Evolutionary conservation across 1,140 invertebrate genomes (phyloP), one percentile per base, ranked within the genome.

Genomic region (Penaeus japonicus): DNA sequence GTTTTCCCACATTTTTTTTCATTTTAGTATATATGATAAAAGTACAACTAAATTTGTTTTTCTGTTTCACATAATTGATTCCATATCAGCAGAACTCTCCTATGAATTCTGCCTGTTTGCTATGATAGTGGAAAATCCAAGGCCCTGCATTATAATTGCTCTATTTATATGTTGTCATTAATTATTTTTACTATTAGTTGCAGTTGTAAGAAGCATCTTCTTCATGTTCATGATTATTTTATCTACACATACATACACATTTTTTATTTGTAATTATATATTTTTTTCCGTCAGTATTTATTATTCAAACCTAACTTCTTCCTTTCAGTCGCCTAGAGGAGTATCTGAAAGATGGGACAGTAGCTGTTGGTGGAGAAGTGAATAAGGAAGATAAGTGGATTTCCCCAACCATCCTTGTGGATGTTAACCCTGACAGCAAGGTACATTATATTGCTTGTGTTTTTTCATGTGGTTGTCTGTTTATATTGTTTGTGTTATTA

Each of bases 401-500:
- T 91, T 94, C 95, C 79, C 97, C 97, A 4, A 98, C 97, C 2
- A 94, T 99, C 90, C 88, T 99, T 15, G 92, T 95, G 24, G 95
- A 98, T 92, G 92, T 93, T 27, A 81, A 89, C 30, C 89, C 92
- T 2, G 91, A 91, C 92, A 47, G 88, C 83, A 90, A 90, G 90
- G 90, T 89, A 30, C 5, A 20, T 32, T 80, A 39, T 39, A 47
- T 4, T 30, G 22, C 20, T 27, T 77, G 30, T 24, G 17, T 32
- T 24, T 7, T 80, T 22, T 20, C 1, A 12, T 18, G 32, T 39
- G 39, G 39, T 39, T 39, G 0, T 39, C 4, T 1, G 39, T 39
- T 39, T 10, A 32, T 24, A 32, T 15, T 20, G 7, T n/a, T 39
- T 30, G 2, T 1, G 22, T 30, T 30, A 70, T 32, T 20, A 35